A percentile compares a stretch with the other conserved stretches of the same genome.
phyloP scores from a whole-genome alignment of 2,888 invertebrate species.

The Tromatobia lineatoria region DNA sequence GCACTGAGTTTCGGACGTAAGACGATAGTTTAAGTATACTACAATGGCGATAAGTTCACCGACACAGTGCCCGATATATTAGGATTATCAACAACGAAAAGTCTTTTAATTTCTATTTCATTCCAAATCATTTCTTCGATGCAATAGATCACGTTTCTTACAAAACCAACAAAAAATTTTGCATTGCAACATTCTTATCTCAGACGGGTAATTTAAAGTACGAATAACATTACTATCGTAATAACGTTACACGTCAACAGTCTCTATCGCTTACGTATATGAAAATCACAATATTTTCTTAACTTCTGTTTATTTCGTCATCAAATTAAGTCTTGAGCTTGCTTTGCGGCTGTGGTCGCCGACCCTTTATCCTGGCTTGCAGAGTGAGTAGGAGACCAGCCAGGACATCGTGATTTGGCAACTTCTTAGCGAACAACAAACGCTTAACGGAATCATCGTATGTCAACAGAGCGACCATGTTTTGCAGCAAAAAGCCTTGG shows the following conservation, averaged over 20 bases:
- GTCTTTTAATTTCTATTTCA: conserved; percentile 20
- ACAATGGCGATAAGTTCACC: conserved; percentile 61
- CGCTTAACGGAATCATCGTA: conserved; percentile 96
- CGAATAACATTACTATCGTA: conserved; percentile 43
- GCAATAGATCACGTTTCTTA: not conserved
- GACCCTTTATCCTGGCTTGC: conserved; percentile 92
- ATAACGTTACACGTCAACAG: conserved; percentile 51
- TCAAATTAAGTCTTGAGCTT: conserved; percentile 66
- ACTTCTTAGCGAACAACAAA: conserved; percentile 94
- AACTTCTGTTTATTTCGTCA: conserved; percentile 19
- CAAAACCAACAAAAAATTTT: conserved; percentile 5
- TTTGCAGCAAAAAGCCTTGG: conserved; percentile 95
- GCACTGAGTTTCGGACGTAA: conserved; percentile 63
- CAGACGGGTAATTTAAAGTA: conserved; percentile 25
- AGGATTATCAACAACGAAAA: conserved; percentile 26
- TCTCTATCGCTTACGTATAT: conserved; percentile 55
- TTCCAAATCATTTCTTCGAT: conserved; percentile 33
- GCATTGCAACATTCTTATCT: conserved; percentile 27
- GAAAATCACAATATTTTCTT: conserved; percentile 64
- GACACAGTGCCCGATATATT: conserved; percentile 40
- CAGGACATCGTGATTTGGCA: conserved; percentile 96
- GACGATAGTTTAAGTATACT: conserved; percentile 50
- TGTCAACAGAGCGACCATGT: conserved; percentile 97
- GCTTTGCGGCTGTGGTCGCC: conserved; percentile 81
- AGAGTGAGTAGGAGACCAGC: conserved; percentile 93